phyloP scores from a whole-genome alignment of 1,140 invertebrate genomes.

The Drosophila seguyi region DNA sequence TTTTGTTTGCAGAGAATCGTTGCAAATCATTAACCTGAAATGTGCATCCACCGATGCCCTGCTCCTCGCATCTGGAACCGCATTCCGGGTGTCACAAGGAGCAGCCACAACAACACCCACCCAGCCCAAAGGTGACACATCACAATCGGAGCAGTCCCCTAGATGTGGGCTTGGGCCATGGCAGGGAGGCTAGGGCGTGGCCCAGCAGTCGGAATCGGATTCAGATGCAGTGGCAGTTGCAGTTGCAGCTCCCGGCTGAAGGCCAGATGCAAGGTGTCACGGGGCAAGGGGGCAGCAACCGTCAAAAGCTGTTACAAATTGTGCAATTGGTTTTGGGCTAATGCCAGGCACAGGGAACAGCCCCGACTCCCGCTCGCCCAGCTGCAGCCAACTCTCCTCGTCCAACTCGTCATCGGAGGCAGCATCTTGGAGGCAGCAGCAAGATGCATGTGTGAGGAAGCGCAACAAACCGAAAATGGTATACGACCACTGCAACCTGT shows the following conservation, averaged over 20 bases:
- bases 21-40: not conserved
- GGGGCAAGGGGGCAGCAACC: slow-evolving; percentile 42
- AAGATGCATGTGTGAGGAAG: slow-evolving; percentile 47
- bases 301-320: slow-evolving; percentile 82
- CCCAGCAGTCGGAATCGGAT: slow-evolving; percentile 22
- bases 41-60: not conserved
- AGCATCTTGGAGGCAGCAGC: slow-evolving; percentile 17
- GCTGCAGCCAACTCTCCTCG: not conserved
- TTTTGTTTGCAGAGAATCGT: not conserved
- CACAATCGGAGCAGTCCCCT: slow-evolving; percentile 24
- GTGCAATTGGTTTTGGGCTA: slow-evolving; percentile 82
- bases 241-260: slow-evolving; percentile 49
- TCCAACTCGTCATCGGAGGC: slow-evolving; percentile 18
- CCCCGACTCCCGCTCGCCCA: not conserved
- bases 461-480: slow-evolving; percentile 76
- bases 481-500: slow-evolving; percentile 82
- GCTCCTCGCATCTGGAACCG: not conserved
- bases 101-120: slow-evolving; percentile 34
- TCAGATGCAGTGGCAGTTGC: slow-evolving; percentile 24
- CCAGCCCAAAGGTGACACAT: slow-evolving; percentile 61
- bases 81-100: slow-evolving; percentile 31
- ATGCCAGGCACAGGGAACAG: slow-evolving; percentile 49
- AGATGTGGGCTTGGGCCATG: not conserved
- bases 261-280: slow-evolving; percentile 33
- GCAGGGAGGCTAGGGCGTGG: slow-evolving; percentile 46